Base-by-base conservation (phyloP, 2,113 vertebrate genomes). In the Lepidothrix coronata region DNA sequence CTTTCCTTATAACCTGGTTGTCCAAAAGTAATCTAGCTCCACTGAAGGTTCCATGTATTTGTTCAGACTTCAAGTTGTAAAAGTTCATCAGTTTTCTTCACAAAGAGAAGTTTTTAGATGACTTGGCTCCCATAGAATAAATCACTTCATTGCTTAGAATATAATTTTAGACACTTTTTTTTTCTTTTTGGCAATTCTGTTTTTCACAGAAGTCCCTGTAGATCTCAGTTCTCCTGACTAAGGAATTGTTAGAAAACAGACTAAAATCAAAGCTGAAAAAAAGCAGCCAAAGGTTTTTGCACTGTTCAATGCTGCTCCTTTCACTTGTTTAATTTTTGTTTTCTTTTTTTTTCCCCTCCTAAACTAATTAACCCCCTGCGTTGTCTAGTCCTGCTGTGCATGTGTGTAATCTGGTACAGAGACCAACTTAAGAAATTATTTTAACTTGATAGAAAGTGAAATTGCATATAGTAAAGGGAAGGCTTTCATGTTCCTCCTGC, bases 361-460 rank as follows among this genome's bases (percentile, higher is more conserved):
- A 54, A 85, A 78, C 70, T 91, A 85, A 92, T 94, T 94, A 89
- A 92, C 77, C 91, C 81, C 81, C 85, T 79, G 66, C 8, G 6
- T 80, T 91, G 77, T 23, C 58, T 91, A 27, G 6, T 46, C 84
- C 66, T 89, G 90, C 63, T 96, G 77, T 95, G 88, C 70, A 75
- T 85, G 70, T 94, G 43, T 84, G 73, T 75, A 91, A 81, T 91
- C 46, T 91, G 88, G 93, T 61, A 95, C 76, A 82, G 52, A 28
- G 67, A 92, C 37, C 88, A 94, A 96, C 78, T 96, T 96, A 31
- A 6, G 46, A 94, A 93, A 93, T 93, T 58, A 80, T 95, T 82
- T 94, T 76, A 95, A 94, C 82, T 94, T 79, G 61, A 52, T 63
- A 80, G 65, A 91, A 92, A 94, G 62, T 83, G 65, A 92, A 89